A percentile compares a stretch with the other conserved stretches of the same genome.
phyloP scores from a whole-genome alignment of 1,140 invertebrate genomes.

The Campoletis sonorensis region DNA sequence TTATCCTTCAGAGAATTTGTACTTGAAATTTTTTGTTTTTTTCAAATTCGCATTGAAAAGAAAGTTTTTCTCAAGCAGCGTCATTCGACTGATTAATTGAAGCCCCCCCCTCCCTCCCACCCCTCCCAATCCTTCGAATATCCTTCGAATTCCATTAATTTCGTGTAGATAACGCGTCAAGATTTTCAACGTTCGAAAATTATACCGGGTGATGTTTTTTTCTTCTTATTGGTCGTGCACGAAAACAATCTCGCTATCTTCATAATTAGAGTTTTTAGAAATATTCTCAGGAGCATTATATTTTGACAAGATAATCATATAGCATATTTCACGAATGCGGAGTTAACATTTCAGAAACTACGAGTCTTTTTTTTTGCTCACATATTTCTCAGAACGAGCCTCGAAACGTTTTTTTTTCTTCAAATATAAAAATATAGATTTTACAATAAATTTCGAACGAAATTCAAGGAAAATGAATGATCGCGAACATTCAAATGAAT shows the following conservation, averaged over 20 bases:
- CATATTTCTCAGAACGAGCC: neutral
- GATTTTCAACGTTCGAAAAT: neutral
- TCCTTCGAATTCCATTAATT: neutral
- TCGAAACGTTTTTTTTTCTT: too few species aligned
- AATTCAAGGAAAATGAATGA: too few species aligned
- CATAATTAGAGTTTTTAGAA: conserved; percentile 10
- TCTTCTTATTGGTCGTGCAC: neutral
- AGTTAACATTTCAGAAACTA: neutral
- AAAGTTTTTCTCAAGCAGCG: neutral
- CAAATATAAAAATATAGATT: too few species aligned
- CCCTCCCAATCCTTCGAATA: too few species aligned
- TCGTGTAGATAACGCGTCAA: neutral
- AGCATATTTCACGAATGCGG: neutral
- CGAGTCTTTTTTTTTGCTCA: neutral
- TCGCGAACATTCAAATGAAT: too few species aligned
- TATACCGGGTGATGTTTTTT: neutral
- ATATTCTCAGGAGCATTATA: neutral
- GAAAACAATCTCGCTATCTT: neutral
- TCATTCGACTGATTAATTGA: neutral
- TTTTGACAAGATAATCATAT: conserved; percentile 40
- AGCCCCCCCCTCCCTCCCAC: too few species aligned
- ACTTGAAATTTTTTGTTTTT: too few species aligned
- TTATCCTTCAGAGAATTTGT: too few species aligned
- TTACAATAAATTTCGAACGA: too few species aligned
- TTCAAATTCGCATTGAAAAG: neutral